Evolutionary conservation across 1,140 invertebrate species (phyloP).

Genomic region (Drosophila pandora): DNA sequence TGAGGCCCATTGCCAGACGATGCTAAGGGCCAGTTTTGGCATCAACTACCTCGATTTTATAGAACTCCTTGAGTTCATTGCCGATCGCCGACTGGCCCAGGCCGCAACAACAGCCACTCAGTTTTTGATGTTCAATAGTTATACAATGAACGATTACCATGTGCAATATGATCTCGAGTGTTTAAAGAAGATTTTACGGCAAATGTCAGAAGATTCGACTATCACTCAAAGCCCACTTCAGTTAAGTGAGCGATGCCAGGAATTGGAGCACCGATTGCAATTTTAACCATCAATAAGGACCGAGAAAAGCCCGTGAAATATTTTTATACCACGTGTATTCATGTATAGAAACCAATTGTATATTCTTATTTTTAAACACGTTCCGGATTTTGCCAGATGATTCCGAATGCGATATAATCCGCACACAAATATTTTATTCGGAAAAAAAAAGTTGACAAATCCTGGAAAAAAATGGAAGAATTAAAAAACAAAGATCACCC

Average conservation of each 20-base stretch:
- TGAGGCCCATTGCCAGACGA: slow-evolving; percentile 90
- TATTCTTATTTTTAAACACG: too few species aligned
- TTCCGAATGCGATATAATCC: too few species aligned
- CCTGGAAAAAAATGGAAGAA: too few species aligned
- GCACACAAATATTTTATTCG: too few species aligned
- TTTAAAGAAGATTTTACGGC: slow-evolving; percentile 37
- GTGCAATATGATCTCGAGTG: slow-evolving; percentile 62
- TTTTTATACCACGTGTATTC: slow-evolving; percentile 79
- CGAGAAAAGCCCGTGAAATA: slow-evolving; percentile 34
- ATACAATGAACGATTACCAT: slow-evolving; percentile 65
- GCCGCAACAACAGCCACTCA: slow-evolving; percentile 33
- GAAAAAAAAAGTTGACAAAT: too few species aligned
- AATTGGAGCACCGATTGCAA: slow-evolving; percentile 29
- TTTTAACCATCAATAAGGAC: neutral
- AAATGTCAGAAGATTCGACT: slow-evolving; percentile 53
- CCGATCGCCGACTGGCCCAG: slow-evolving; percentile 84
- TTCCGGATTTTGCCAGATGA: too few species aligned
- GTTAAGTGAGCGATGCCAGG: slow-evolving; percentile 34
- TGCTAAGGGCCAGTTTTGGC: slow-evolving; percentile 92
- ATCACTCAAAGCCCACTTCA: slow-evolving; percentile 47
- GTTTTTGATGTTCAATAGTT: slow-evolving; percentile 64
- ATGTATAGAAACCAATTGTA: slow-evolving; percentile 62
- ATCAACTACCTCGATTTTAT: slow-evolving; percentile 91
- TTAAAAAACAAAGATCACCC: too few species aligned
- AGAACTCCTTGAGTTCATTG: slow-evolving; percentile 88